Evolutionary conservation across 1,140 invertebrate species (phyloP).

Genomic region (Philotrypesis tridentata): DNA sequence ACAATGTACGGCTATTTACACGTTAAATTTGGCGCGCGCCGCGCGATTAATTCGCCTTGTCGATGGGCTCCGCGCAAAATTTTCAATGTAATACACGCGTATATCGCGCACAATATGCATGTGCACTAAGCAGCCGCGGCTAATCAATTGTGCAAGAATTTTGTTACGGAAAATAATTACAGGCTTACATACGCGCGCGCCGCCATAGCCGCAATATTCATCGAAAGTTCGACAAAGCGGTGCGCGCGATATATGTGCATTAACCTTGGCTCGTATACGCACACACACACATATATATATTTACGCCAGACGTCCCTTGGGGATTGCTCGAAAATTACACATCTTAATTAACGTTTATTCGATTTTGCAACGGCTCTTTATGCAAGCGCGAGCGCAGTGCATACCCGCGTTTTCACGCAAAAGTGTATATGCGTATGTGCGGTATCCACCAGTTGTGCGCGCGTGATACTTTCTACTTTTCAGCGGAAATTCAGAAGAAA

Average conservation of each 20-base stretch:
- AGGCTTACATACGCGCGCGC: no score
- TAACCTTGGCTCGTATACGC: conserved; percentile 40
- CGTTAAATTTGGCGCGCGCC: no score
- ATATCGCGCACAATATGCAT: no score
- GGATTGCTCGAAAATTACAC: conserved; percentile 37
- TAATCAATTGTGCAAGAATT: background rate
- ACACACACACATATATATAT: no score
- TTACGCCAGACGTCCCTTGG: conserved; percentile 11
- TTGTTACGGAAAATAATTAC: no score
- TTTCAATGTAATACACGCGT: no score
- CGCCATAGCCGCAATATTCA: background rate
- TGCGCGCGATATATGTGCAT: background rate
- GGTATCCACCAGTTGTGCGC: background rate
- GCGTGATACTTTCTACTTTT: conserved; percentile 20
- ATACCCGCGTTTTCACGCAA: background rate
- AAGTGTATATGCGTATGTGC: background rate
- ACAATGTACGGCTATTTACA: background rate
- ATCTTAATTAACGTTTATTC: conserved; percentile 46
- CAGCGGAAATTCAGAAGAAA: conserved; percentile 6
- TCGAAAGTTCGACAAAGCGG: conserved; percentile 4
- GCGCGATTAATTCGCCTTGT: no score
- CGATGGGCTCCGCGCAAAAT: no score
- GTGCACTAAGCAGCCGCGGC: no score
- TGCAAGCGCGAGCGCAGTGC: background rate
- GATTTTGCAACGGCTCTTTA: conserved; percentile 39